Evolutionary conservation across 2,113 vertebrate genomes (phyloP), one percentile per base, ranked within the genome.

Genomic region (Podilymbus podiceps): DNA sequence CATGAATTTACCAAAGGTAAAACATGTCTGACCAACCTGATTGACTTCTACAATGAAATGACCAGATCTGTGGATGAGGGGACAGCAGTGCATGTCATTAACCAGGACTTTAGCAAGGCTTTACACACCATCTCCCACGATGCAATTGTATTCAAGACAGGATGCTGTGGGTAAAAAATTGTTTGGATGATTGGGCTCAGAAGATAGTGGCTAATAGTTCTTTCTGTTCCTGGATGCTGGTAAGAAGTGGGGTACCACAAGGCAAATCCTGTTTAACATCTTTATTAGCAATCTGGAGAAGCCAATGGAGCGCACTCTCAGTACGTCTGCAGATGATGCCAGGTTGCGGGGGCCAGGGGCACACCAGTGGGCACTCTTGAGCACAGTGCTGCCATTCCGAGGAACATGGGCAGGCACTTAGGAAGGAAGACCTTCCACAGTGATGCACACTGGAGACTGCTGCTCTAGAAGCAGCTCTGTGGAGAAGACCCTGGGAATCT

Each of bases 291-390:
- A 31, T 20, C 11, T 59, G 20, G 33, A 92, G 49, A 64, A 71
- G 33, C 12, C 63, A 46, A 58, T 19, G 13, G 35, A 58, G 13
- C 25, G 23, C 5, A 3, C 1, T 50, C 15, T 52, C 23, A 62
- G 21, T 11, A 86, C 47, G 14, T 67, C 59, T 56, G 35, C 28
- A 62, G 44, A 13, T n/a, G 14, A 56, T 22, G 6, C 27, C 7
- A 56, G 19, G 19, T 33, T 49, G 24, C 40, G 12, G 25, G 9
- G n/a, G 25, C 4, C 0, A 0, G 9, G 9, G 12, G 9, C 9
- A 59, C 27, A 59, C 33, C n/a, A 46, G 25, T 15, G 46, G 62
- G 23, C 20, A 31, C 4, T 19, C 5, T n/a, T 28, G 38, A 75
- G 5, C 15, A 25, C 38, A 60, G 19, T 27, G 24, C n/a, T 80